phyloP scores from a whole-genome alignment of 2,113 vertebrate species.

The Podocnemis expansa region DNA sequence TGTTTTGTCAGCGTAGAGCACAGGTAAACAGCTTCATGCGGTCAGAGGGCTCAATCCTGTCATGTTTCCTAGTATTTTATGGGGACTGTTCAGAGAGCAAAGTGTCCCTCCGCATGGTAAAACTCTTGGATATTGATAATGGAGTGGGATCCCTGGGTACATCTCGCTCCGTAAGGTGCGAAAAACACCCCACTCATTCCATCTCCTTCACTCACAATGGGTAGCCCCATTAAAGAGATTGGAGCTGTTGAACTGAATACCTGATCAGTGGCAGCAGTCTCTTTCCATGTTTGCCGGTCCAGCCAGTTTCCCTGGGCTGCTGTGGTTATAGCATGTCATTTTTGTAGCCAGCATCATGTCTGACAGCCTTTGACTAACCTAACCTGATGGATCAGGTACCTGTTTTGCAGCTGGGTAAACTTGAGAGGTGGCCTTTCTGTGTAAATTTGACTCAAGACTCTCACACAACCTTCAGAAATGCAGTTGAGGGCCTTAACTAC shows the following conservation, averaged over 20 bases:
- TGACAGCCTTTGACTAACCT: no score
- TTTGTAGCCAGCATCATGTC: no score
- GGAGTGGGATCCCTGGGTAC: not conserved
- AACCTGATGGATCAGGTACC: no score
- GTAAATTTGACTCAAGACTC: no score
- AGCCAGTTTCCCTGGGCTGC: no score
- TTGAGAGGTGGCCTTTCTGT: no score
- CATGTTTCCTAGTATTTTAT: rapidly evolving
- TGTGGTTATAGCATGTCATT: rapidly evolving
- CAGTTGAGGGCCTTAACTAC: no score
- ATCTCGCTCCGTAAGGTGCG: not conserved
- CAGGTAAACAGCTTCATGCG: rapidly evolving
- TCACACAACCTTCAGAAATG: no score
- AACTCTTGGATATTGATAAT: not conserved
- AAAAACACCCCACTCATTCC: not conserved
- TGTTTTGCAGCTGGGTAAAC: no score
- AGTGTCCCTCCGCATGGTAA: not conserved
- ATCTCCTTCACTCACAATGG: not conserved
- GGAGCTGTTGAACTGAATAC: not conserved
- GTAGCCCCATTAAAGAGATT: not conserved
- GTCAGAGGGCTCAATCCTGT: rapidly evolving
- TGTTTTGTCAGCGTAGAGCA: not conserved
- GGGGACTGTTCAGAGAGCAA: not conserved
- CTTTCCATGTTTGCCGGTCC: no score
- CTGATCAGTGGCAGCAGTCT: not conserved